These are phyloP conservation scores for Horisme vitalbata DNA, from an alignment of 2,888 invertebrate species.

Conservation along the genomic window DNA sequence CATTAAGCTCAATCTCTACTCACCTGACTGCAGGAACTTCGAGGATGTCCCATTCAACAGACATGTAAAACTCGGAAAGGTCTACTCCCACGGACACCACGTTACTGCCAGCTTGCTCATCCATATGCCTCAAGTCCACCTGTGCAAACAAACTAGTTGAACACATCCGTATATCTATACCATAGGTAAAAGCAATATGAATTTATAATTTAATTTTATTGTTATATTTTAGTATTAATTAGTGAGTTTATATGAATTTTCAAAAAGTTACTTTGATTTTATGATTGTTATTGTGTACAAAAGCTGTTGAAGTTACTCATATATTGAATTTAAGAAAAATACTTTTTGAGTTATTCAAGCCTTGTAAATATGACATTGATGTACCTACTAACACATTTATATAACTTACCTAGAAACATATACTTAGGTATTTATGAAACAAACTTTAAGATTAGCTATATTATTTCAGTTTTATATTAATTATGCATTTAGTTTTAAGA, in stretches of 20 bases:
- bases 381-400: constrained; percentile 15
- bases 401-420: constrained; percentile 29
- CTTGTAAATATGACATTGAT: constrained; percentile 3
- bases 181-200: constrained; percentile 2
- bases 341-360: not conserved
- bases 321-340: no score
- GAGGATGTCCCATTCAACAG: constrained; percentile 99
- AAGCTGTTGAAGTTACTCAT: no score
- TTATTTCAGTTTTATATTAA: constrained; percentile 10
- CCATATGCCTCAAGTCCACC: constrained; percentile 97
- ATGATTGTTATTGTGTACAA: no score
- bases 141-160: constrained; percentile 67
- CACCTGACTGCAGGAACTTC: constrained; percentile 97
- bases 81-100: constrained; percentile 97
- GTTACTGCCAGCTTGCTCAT: constrained; percentile 94
- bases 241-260: no score
- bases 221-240: not conserved
- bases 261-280: no score
- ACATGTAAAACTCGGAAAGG: constrained; percentile 98
- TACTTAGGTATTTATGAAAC: constrained; percentile 18
- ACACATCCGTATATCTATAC: constrained; percentile 15
- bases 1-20: constrained; percentile 37
- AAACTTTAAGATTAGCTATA: constrained; percentile 10
- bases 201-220: not conserved
- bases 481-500: constrained; percentile 17